phyloP scores from a whole-genome alignment of 2,888 invertebrate species.

The Homarus gammarus region DNA sequence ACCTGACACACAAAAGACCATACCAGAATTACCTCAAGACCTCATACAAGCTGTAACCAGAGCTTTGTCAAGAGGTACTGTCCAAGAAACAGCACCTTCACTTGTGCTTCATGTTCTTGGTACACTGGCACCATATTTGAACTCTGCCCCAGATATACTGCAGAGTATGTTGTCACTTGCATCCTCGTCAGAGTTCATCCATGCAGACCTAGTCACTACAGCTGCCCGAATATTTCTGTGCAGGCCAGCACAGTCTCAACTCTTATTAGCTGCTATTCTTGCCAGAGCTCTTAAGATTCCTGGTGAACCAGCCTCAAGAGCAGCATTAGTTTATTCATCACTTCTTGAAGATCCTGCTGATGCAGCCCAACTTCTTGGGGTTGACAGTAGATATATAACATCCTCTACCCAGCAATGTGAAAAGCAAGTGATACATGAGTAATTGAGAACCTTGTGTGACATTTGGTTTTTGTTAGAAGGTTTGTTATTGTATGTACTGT shows the following conservation, averaged over 20 bases:
- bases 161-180: constrained; percentile 53
- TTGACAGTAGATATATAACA: not conserved
- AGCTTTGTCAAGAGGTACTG: constrained; percentile 51
- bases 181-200: constrained; percentile 16
- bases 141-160: constrained; percentile 55
- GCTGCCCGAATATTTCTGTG: constrained; percentile 59
- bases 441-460: no score
- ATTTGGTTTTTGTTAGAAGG: no score
- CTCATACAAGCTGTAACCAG: constrained; percentile 39
- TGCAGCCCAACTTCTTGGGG: constrained; percentile 53
- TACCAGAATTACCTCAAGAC: constrained; percentile 45
- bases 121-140: constrained; percentile 45
- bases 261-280: constrained; percentile 56
- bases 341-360: constrained; percentile 51
- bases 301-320: constrained; percentile 42
- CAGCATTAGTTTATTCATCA: constrained; percentile 60
- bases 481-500: no score
- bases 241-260: constrained; percentile 67
- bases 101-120: constrained; percentile 60
- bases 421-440: not conserved
- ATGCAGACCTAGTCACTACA: constrained; percentile 64
- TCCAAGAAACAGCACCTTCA: constrained; percentile 66
- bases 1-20: not conserved
- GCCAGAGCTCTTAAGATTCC: constrained; percentile 41
- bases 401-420: not conserved